phyloP scores from a whole-genome alignment of 2,113 vertebrate genomes.

The Mola mola region DNA sequence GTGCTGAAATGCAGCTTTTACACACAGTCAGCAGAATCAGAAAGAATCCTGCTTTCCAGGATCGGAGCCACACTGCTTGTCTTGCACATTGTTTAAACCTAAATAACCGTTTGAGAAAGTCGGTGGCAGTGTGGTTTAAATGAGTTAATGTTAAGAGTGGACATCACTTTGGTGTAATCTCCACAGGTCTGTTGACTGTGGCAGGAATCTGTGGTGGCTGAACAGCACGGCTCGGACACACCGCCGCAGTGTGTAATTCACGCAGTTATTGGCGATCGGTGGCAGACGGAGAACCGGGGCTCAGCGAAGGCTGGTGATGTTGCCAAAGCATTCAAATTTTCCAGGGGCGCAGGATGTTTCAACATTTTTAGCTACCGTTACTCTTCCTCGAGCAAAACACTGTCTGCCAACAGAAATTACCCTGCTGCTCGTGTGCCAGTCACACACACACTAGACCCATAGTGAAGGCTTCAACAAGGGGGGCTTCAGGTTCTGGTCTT shows the following conservation, averaged over 20 bases:
- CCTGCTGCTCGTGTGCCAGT: conserved; percentile 6
- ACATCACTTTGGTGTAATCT: background rate
- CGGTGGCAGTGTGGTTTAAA: background rate
- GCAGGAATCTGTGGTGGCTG: background rate
- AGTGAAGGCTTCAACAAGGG: no score
- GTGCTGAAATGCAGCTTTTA: background rate
- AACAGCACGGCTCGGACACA: background rate
- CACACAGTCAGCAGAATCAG: background rate
- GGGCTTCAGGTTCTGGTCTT: no score
- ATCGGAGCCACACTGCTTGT: background rate
- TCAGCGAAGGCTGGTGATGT: conserved; percentile 3
- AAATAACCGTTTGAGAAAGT: background rate
- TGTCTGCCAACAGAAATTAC: conserved; percentile 45
- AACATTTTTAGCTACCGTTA: conserved; percentile 22
- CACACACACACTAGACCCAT: conserved; percentile 26
- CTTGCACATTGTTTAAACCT: background rate
- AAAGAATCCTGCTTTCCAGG: background rate
- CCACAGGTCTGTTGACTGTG: background rate
- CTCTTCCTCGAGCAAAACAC: conserved; percentile 36
- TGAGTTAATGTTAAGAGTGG: background rate
- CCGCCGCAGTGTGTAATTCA: no score
- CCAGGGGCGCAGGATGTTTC: conserved; percentile 22
- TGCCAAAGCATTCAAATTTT: conserved; percentile 29
- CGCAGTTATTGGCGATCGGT: background rate
- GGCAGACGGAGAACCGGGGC: background rate